phyloP scores from a whole-genome alignment of 1,140 invertebrate species.

The Drosophila azteca region DNA sequence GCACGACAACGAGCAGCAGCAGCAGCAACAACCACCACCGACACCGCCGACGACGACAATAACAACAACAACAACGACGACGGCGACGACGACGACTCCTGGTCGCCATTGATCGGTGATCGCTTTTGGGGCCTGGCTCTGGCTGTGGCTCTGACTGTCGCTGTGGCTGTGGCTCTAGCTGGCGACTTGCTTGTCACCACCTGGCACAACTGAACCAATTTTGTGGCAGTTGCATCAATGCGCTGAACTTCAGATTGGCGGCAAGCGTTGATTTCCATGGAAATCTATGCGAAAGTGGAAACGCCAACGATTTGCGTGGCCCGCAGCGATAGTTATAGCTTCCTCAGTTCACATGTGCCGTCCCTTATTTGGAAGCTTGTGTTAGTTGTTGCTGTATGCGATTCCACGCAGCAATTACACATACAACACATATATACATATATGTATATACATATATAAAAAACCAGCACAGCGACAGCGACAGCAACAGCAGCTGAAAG shows the following conservation, averaged over 20 bases:
- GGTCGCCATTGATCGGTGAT: constrained; percentile 49
- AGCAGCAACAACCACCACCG: constrained; percentile 1
- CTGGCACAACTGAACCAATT: constrained; percentile 74
- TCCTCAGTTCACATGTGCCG: constrained; percentile 83
- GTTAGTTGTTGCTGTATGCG: constrained; percentile 45
- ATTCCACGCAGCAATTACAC: constrained; percentile 43
- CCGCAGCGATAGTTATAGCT: constrained; percentile 78
- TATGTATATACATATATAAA: background rate
- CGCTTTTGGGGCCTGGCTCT: constrained; percentile 34
- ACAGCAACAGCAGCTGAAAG: constrained; percentile 5
- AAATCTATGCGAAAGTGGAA: constrained; percentile 81
- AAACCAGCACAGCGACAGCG: constrained; percentile 27
- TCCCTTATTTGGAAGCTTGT: constrained; percentile 84
- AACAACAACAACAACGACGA: constrained; percentile 11
- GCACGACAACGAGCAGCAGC: constrained; percentile 57
- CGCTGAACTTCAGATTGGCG: constrained; percentile 65
- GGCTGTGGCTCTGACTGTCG: constrained; percentile 11
- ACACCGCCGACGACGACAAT: constrained; percentile 10
- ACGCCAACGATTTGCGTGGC: constrained; percentile 79
- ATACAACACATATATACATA: constrained; percentile 2
- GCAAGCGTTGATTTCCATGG: constrained; percentile 73
- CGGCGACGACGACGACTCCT: constrained; percentile 49
- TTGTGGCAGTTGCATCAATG: constrained; percentile 64
- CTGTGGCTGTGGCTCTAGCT: background rate
- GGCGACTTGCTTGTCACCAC: constrained; percentile 65